phyloP scores from a whole-genome alignment of 2,113 vertebrate genomes.

The Phoenicopterus ruber region DNA sequence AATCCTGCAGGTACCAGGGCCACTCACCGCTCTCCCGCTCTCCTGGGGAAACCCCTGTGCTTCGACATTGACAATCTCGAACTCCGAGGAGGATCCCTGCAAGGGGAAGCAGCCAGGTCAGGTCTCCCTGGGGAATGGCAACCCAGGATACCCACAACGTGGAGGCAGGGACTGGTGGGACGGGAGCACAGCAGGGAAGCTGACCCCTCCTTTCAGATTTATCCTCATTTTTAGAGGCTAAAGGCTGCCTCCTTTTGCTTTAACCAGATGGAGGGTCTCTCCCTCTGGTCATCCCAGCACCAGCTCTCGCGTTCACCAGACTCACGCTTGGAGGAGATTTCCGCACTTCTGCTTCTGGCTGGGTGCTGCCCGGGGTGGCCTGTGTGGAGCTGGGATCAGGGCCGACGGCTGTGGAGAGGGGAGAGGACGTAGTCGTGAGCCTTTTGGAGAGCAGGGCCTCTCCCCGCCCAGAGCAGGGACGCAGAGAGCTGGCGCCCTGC shows the following conservation, averaged over 20 bases:
- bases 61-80: constrained; percentile 81
- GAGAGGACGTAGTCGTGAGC: not conserved
- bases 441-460: not conserved
- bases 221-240: not conserved
- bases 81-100: constrained; percentile 87
- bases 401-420: constrained; percentile 40
- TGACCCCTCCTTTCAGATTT: not conserved
- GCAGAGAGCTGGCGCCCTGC: not conserved
- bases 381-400: constrained; percentile 6
- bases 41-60: constrained; percentile 65
- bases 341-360: not conserved
- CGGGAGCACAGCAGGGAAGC: not conserved
- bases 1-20: not conserved
- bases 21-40: constrained; percentile 77
- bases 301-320: not conserved
- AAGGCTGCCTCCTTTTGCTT: not conserved
- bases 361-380: not conserved
- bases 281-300: not conserved
- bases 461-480: not conserved
- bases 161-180: not conserved
- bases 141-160: accelerated
- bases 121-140: not conserved
- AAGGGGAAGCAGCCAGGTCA: not conserved
- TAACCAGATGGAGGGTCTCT: not conserved
- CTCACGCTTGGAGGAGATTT: constrained; percentile 74